These are phyloP conservation scores for Pseudochaenichthys georgianus DNA, from an alignment of 2,797 vertebrate species.

Conservation along the genomic window DNA sequence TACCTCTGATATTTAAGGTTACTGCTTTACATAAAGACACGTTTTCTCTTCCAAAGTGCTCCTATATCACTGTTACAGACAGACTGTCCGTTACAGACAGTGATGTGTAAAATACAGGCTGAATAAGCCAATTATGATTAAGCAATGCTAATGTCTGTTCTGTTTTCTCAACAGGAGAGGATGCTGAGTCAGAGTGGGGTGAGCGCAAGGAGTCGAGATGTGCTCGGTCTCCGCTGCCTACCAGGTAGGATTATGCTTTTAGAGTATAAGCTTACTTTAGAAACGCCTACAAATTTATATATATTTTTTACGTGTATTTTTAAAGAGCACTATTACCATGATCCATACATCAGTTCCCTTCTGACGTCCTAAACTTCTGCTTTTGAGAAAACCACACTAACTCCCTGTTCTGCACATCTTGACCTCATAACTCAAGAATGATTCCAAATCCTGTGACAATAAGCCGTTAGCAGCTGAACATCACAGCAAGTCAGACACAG, in stretches of 20 bases:
- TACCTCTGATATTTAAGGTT: neutral
- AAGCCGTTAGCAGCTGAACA: conserved; percentile 2
- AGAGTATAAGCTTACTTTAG: too few species aligned
- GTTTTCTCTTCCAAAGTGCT: neutral
- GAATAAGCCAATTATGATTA: neutral
- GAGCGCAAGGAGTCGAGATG: conserved; percentile 80
- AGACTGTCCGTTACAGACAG: neutral
- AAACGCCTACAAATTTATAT: too few species aligned
- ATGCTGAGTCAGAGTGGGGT: conserved; percentile 83
- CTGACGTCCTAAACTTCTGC: neutral
- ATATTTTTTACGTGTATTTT: too few species aligned
- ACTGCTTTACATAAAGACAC: neutral
- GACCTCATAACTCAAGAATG: neutral
- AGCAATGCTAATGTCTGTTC: neutral
- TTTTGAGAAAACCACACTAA: neutral
- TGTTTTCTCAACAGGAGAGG: conserved; percentile 79
- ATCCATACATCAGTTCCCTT: neutral
- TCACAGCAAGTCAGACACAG: neutral
- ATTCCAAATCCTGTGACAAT: neutral
- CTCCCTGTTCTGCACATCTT: neutral
- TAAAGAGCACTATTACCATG: neutral
- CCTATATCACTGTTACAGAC: too few species aligned
- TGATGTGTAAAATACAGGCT: neutral
- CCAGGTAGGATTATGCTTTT: conserved; percentile 77
- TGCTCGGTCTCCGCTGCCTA: conserved; percentile 85